These are phyloP conservation scores for Eretmocerus hayati DNA, from an alignment of 2,888 invertebrate genomes.

Conservation along the genomic window DNA sequence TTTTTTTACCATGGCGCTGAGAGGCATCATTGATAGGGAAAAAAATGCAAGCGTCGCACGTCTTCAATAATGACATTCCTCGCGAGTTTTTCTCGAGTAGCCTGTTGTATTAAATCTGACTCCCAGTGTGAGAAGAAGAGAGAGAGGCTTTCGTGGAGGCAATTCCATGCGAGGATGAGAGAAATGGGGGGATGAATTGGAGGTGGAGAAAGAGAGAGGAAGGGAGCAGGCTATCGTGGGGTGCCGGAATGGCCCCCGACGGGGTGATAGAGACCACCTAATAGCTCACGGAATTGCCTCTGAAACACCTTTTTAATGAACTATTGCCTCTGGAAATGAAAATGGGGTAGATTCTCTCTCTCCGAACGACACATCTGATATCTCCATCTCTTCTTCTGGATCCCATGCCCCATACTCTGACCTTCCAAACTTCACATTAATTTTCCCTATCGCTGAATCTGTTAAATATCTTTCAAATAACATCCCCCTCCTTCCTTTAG, in stretches of 20 bases:
- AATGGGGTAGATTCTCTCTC: conserved; percentile 39
- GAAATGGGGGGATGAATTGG: background rate
- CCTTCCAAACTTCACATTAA: too few species aligned
- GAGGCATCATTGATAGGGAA: conserved; percentile 1
- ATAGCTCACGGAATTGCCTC: conserved; percentile 64
- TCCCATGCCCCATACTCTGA: too few species aligned
- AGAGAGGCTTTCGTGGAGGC: too few species aligned
- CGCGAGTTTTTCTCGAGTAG: too few species aligned
- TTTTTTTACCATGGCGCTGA: conserved; percentile 17
- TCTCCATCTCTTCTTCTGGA: background rate
- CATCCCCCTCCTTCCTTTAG: too few species aligned
- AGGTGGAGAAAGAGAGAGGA: conserved; percentile 8
- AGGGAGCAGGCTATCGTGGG: background rate
- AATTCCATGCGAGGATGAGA: too few species aligned
- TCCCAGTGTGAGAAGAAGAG: too few species aligned
- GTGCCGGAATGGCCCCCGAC: conserved; percentile 49
- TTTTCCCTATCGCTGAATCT: too few species aligned
- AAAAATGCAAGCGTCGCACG: background rate
- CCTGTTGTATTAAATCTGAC: too few species aligned
- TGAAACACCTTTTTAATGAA: conserved; percentile 71
- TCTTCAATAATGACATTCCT: too few species aligned
- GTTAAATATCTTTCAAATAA: too few species aligned
- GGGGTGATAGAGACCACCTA: conserved; percentile 56
- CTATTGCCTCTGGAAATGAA: conserved; percentile 53
- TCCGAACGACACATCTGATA: background rate